Evolutionary conservation across 2,113 vertebrate genomes (phyloP).

Genomic region (Chamaetylas fuelleborni): DNA sequence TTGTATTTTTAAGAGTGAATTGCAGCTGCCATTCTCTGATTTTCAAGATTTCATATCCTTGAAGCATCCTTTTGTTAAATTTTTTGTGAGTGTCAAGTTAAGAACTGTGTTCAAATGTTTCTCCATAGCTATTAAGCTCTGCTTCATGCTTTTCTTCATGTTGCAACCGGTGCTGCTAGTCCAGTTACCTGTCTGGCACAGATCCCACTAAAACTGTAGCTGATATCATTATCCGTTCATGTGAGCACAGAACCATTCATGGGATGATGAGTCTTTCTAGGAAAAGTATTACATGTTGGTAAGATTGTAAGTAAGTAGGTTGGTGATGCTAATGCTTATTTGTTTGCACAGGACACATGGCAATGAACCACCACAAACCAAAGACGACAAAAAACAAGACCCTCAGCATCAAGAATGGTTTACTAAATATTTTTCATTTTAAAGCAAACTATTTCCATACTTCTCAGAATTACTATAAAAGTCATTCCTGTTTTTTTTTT

Average conservation of each 20-base stretch:
- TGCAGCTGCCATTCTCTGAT: not conserved
- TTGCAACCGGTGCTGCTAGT: not conserved
- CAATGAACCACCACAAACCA: slow-evolving; percentile 73
- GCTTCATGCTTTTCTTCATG: not conserved
- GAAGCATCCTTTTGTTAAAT: not conserved
- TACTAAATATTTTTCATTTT: slow-evolving; percentile 98
- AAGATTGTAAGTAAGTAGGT: not conserved
- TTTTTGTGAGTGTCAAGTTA: not conserved
- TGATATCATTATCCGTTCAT: not conserved
- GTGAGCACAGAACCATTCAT: not conserved
- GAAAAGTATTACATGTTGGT: not conserved
- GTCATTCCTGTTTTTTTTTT: not conserved
- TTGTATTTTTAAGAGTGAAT: not conserved
- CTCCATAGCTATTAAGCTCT: not conserved
- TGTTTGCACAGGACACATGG: slow-evolving; percentile 77
- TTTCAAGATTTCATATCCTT: not conserved
- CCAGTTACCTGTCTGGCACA: not conserved
- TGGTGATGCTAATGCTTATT: not conserved
- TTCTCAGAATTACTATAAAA: not conserved
- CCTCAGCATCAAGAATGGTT: slow-evolving; percentile 91
- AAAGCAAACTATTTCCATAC: not conserved
- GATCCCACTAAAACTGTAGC: not conserved
- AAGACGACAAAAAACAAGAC: slow-evolving; percentile 77
- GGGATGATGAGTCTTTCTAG: not conserved
- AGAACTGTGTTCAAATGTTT: not conserved